phyloP scores from a whole-genome alignment of 1,140 invertebrate species.

The Aleiodes sp. region DNA sequence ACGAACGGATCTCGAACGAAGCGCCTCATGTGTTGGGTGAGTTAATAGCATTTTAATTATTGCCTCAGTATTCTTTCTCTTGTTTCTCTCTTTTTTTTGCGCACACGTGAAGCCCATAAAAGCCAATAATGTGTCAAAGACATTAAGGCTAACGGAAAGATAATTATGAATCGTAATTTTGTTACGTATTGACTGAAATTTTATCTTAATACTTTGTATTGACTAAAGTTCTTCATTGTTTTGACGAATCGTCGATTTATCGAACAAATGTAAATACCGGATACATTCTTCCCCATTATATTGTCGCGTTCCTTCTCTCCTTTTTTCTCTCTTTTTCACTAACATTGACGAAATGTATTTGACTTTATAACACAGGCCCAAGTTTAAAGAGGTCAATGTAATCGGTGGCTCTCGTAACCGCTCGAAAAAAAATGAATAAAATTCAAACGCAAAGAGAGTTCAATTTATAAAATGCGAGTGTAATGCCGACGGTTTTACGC shows the following conservation, averaged over 20 bases:
- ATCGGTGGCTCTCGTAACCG: constrained; percentile 49
- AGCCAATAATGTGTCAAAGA: neutral
- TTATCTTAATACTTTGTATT: neutral
- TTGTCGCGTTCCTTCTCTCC: no score
- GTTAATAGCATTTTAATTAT: constrained; percentile 9
- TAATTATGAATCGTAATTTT: neutral
- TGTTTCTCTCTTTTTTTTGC: neutral
- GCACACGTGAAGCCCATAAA: neutral
- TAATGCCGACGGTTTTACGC: constrained; percentile 29
- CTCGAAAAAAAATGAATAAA: constrained; percentile 35
- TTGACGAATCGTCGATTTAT: no score
- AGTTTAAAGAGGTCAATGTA: constrained; percentile 56
- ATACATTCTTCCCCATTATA: no score
- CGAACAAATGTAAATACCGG: no score
- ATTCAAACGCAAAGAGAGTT: constrained; percentile 22
- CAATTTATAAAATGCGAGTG: constrained; percentile 3
- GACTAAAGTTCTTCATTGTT: neutral
- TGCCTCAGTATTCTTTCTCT: neutral
- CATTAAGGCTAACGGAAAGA: neutral
- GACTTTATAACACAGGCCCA: neutral
- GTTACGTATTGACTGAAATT: neutral
- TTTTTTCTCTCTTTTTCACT: constrained; percentile 19
- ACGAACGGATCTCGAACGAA: constrained; percentile 45
- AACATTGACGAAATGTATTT: neutral
- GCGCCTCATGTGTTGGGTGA: constrained; percentile 55